These are phyloP conservation scores for Phymatocera aterrima DNA, from an alignment of 2,888 invertebrate genomes.

Conservation along the genomic window DNA sequence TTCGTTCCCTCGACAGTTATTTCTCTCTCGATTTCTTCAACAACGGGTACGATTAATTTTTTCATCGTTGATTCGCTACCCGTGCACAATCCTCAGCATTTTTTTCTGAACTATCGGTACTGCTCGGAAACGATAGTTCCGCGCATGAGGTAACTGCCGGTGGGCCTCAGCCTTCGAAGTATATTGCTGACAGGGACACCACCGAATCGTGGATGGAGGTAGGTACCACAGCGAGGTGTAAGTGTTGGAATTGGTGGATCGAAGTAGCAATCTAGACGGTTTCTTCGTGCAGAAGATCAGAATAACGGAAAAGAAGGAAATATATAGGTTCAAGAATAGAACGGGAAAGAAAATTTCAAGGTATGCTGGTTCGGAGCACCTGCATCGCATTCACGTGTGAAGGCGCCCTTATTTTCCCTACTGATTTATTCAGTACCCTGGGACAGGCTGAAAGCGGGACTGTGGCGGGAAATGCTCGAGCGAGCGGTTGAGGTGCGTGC, in stretches of 20 bases:
- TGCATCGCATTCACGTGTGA: not conserved
- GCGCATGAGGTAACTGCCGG: not conserved
- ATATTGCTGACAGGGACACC: constrained; percentile 20
- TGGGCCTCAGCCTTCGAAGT: not conserved
- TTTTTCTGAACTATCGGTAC: too few species aligned
- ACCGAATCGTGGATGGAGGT: too few species aligned
- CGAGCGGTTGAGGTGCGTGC: not conserved
- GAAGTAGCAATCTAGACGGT: constrained; percentile 1
- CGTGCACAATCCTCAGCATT: too few species aligned
- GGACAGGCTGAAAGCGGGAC: constrained; percentile 22
- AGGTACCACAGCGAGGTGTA: too few species aligned
- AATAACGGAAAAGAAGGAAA: not conserved
- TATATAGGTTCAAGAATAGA: not conserved
- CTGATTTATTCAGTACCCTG: constrained; percentile 31
- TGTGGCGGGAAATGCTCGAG: not conserved
- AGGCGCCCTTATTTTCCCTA: constrained; percentile 28
- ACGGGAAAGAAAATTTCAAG: not conserved
- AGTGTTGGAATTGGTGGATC: not conserved
- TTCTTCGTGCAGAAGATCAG: not conserved
- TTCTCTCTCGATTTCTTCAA: too few species aligned
- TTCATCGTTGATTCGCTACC: too few species aligned
- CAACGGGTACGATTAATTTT: too few species aligned
- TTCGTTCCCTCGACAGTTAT: too few species aligned
- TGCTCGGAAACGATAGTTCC: not conserved
- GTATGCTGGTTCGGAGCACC: not conserved